Evolutionary conservation across 2,797 vertebrate species (phyloP).

Genomic region (Pelobates cultripes): DNA sequence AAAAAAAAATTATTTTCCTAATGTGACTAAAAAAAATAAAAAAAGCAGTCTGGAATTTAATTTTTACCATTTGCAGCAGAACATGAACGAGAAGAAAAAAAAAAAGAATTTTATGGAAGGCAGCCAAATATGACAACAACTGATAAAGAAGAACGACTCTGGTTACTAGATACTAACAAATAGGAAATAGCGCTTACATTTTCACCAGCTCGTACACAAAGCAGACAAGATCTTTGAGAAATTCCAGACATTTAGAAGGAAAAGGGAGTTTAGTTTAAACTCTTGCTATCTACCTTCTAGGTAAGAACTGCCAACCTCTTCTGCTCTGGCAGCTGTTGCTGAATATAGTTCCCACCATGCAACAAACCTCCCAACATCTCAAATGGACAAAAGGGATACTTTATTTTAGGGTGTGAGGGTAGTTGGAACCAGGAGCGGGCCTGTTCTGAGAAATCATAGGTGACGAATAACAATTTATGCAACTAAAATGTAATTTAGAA

Average conservation of each 20-base stretch:
- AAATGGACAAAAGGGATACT: too few relatives aligned
- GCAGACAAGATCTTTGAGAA: constrained; percentile 39
- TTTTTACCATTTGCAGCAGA: constrained; percentile 42
- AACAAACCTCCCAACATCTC: too few relatives aligned
- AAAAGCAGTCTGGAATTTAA: constrained; percentile 41
- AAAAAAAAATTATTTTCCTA: constrained; percentile 19
- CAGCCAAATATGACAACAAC: constrained; percentile 36
- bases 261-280: too few relatives aligned
- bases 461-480: too few relatives aligned
- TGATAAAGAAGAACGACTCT: constrained; percentile 31
- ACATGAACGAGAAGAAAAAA: not conserved
- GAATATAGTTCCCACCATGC: too few relatives aligned
- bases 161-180: constrained; percentile 37
- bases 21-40: not conserved
- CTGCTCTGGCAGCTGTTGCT: too few relatives aligned
- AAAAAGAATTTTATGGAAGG: constrained; percentile 31
- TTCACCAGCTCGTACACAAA: constrained; percentile 11
- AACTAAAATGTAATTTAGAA: too few relatives aligned
- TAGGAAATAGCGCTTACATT: constrained; percentile 25
- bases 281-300: too few relatives aligned
- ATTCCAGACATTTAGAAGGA: not conserved
- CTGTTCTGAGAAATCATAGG: too few relatives aligned
- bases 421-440: too few relatives aligned
- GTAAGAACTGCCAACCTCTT: too few relatives aligned
- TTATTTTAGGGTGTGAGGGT: too few relatives aligned